Evolutionary conservation across 2,888 invertebrate genomes (phyloP), one percentile per base, ranked within the genome.

Genomic region (Ectropis crepuscularia): DNA sequence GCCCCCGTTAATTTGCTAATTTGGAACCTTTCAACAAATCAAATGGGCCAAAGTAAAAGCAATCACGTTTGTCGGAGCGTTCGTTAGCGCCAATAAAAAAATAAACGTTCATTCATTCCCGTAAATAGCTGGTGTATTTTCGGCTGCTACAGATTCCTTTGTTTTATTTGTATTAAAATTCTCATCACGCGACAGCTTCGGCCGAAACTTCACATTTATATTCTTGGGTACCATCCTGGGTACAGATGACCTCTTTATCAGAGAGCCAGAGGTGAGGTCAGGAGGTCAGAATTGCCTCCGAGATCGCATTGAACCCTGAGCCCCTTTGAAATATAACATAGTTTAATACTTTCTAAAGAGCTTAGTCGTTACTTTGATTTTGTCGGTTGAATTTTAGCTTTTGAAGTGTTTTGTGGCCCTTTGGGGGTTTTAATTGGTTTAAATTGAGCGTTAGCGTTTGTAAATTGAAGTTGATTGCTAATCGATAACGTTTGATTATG

Each of bases 231-330:
- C 63, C 67, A 67, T 59, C 70, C 61, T 69, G 79, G 76, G 74
- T 80, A 79, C 72, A 78, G 76, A 81, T 79, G 84, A 83, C 85
- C 84, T 83, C 81, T 85, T 83, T 83, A 85, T 75, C 79, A 75
- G 71, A 79, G 77, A 74, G 77, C 66, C 62, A 66, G 61, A 61
- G 48, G 66, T 54, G 48, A 57, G 55, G 70, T 65, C 70, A 61
- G 59, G 70, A 68, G 76, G 77, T 75, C 76, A 76, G 71, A 77
- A 80, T 79, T 75, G 76, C 68, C 70, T 79, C 76, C 77, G 78
- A 80, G 83, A 79, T 78, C 80, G 78, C 74, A 79, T 77, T 75
- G 78, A 41, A 41, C 10, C 41, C 48, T 48, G 16, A 38, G 47
- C 36, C 55, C 70, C 74, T 79, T 75, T 67, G 68, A 71, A 71